phyloP scores from a whole-genome alignment of 2,113 vertebrate species.

The Tiliqua scincoides region DNA sequence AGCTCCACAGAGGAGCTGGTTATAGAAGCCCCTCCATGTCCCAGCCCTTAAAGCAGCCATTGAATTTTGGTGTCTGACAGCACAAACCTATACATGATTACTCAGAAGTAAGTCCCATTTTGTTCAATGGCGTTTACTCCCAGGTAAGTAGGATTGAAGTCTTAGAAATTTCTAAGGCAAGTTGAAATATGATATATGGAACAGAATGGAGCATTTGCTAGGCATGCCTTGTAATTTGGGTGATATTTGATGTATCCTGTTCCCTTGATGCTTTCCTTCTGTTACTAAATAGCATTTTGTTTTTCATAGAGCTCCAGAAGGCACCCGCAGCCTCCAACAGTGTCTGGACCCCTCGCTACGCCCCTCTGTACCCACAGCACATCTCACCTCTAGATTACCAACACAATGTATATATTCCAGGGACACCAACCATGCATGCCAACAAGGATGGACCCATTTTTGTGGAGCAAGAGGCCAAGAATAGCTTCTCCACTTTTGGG shows the following conservation, averaged over 20 bases:
- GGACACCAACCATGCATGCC: conserved; percentile 85
- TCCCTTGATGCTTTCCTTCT: not conserved
- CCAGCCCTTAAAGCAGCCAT: not conserved
- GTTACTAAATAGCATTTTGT: not conserved
- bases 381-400: conserved; percentile 86
- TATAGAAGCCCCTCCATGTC: not conserved
- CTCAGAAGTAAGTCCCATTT: no score
- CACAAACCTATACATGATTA: no score
- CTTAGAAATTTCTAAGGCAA: not conserved
- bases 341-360: conserved; percentile 85
- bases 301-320: conserved; percentile 83
- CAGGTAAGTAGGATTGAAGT: no score
- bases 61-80: no score
- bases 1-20: not conserved
- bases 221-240: no score
- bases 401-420: conserved; percentile 91
- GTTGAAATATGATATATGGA: not conserved
- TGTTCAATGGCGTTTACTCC: no score
- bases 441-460: conserved; percentile 78
- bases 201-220: not conserved
- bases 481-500: conserved; percentile 92
- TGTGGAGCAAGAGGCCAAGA: conserved; percentile 84
- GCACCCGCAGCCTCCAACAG: conserved; percentile 77
- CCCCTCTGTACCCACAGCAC: conserved; percentile 75
- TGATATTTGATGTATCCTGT: not conserved